A percentile compares a stretch with the other conserved stretches of the same genome.
Evolutionary conservation across 2,113 vertebrate genomes (phyloP).

Genomic region (Plectropomus leopardus): DNA sequence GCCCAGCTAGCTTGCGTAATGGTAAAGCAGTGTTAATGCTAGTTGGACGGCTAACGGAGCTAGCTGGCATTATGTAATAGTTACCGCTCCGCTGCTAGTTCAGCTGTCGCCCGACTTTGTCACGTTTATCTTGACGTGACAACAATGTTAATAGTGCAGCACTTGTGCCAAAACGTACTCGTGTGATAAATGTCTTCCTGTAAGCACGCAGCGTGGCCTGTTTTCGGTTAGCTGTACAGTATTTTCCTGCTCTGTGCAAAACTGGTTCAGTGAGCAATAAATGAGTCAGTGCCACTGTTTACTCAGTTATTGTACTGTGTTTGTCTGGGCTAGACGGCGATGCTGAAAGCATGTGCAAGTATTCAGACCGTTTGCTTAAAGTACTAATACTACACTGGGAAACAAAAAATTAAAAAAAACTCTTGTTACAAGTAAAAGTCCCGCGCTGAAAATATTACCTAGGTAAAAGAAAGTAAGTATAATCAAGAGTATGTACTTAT

Average conservation of each 20-base stretch:
- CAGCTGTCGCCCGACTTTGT: conserved; percentile 27
- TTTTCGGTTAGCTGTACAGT: neutral
- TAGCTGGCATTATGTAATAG: conserved; percentile 75
- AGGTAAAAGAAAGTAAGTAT: too few species aligned
- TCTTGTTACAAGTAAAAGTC: too few species aligned
- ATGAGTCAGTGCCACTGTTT: neutral
- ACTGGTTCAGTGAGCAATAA: neutral
- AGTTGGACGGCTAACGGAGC: conserved; percentile 62
- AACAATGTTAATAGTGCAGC: neutral
- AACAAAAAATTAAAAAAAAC: too few species aligned
- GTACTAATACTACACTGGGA: too few species aligned
- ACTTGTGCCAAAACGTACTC: neutral
- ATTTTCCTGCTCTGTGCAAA: neutral
- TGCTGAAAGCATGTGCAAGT: neutral
- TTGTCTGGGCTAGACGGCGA: neutral
- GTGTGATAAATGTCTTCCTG: neutral
- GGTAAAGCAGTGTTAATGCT: conserved; percentile 31
- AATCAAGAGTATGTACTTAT: too few species aligned
- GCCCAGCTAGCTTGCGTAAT: neutral
- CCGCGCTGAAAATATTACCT: too few species aligned
- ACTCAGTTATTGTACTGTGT: neutral
- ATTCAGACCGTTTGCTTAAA: too few species aligned
- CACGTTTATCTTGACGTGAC: conserved; percentile 36
- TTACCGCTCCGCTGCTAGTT: conserved; percentile 22
- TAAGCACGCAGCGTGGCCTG: neutral